These are phyloP conservation scores for Octonoba sinensis DNA, from an alignment of 2,888 invertebrate genomes.

Conservation along the genomic window DNA sequence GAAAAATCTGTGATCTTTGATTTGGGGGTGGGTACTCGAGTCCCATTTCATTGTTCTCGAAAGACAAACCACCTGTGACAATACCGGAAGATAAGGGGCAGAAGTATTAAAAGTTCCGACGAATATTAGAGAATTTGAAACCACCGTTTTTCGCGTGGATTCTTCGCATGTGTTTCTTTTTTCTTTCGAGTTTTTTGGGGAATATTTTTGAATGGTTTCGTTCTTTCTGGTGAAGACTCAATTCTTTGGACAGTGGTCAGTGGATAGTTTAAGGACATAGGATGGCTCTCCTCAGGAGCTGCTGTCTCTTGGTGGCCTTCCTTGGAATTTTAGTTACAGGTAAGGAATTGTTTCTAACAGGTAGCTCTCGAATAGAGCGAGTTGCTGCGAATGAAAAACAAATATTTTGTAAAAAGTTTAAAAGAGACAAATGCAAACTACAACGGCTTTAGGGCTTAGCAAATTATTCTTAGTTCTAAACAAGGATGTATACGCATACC, in stretches of 20 bases:
- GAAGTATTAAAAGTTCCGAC: slow-evolving; percentile 38
- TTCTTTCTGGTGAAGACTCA: background rate
- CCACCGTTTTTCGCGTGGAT: slow-evolving; percentile 27
- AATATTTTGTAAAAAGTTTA: no score
- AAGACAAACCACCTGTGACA: background rate
- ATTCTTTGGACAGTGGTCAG: slow-evolving; percentile 21
- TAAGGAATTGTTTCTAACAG: background rate
- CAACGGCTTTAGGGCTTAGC: no score
- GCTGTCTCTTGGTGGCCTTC: slow-evolving; percentile 32
- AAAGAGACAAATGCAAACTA: no score
- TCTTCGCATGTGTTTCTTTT: slow-evolving; percentile 1
- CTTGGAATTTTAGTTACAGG: slow-evolving; percentile 54
- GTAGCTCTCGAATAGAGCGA: background rate
- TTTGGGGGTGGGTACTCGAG: slow-evolving; percentile 43
- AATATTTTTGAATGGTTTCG: slow-evolving; percentile 9
- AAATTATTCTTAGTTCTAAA: no score
- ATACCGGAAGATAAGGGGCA: slow-evolving; percentile 11
- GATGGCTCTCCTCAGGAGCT: slow-evolving; percentile 33
- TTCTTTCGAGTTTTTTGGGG: background rate
- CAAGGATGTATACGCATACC: no score
- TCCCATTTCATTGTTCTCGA: slow-evolving; percentile 26
- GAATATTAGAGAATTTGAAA: slow-evolving; percentile 11
- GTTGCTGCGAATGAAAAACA: background rate
- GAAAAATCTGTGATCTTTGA: slow-evolving; percentile 50
- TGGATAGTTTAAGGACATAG: slow-evolving; percentile 24